Conservation (phyloP, 2,888 invertebrate species). For the Drosophila silvestris region DNA sequence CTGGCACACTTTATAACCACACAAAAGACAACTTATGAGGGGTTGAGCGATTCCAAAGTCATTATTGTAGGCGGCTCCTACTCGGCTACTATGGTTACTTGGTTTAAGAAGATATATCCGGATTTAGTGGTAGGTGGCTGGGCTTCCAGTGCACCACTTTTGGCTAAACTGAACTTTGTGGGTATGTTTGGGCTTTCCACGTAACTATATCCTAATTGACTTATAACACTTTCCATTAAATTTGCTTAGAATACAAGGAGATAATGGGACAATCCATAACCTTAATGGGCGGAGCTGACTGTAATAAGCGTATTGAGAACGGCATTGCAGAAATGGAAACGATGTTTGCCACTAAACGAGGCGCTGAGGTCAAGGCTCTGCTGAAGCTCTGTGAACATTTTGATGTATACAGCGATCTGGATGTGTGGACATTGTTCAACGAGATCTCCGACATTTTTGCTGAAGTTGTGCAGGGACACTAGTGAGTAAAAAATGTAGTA, state of each 20-base stretch:
- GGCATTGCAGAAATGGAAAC: slow-evolving; percentile 81
- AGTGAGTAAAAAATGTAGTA: slow-evolving; percentile 54
- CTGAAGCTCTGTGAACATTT: slow-evolving; percentile 82
- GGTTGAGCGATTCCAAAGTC: slow-evolving; percentile 84
- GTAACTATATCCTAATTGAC: not conserved
- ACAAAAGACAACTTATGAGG: slow-evolving; percentile 83
- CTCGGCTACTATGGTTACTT: slow-evolving; percentile 88
- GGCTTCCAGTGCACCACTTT: slow-evolving; percentile 89
- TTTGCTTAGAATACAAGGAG: slow-evolving; percentile 83
- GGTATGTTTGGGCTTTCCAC: slow-evolving; percentile 62
- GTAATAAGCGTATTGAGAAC: slow-evolving; percentile 80
- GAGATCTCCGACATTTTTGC: slow-evolving; percentile 83
- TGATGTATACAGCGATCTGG: slow-evolving; percentile 77
- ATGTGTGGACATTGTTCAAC: slow-evolving; percentile 82
- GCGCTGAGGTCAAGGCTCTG: slow-evolving; percentile 73
- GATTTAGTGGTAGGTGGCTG: slow-evolving; percentile 87
- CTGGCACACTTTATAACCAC: slow-evolving; percentile 88
- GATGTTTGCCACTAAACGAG: slow-evolving; percentile 73
- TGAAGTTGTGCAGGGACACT: slow-evolving; percentile 81
- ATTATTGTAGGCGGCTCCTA: slow-evolving; percentile 89
- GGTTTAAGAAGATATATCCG: slow-evolving; percentile 89
- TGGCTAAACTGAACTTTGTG: slow-evolving; percentile 88
- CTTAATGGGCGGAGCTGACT: slow-evolving; percentile 78
- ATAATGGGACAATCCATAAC: slow-evolving; percentile 82
- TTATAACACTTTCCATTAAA: not conserved